These are phyloP conservation scores for Allobates femoralis DNA, from an alignment of 2,797 vertebrate species.

Conservation along the genomic window DNA sequence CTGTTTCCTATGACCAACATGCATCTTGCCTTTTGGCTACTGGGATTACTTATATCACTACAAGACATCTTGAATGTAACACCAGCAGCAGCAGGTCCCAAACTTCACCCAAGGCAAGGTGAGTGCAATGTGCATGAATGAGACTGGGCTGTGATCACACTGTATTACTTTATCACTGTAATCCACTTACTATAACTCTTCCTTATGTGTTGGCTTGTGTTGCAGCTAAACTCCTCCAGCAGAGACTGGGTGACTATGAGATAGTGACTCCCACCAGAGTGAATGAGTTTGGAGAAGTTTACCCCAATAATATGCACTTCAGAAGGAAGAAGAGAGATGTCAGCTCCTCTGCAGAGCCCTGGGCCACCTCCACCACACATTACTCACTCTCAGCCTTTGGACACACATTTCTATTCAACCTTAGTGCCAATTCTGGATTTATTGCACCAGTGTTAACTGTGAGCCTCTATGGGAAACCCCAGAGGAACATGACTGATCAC, in stretches of 20 bases:
- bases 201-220: slow-evolving; percentile 58
- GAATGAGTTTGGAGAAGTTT: slow-evolving; percentile 88
- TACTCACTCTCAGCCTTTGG: slow-evolving; percentile 94
- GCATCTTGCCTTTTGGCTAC: slow-evolving; percentile 89
- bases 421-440: slow-evolving; percentile 92
- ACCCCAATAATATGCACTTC: slow-evolving; percentile 91
- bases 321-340: slow-evolving; percentile 89
- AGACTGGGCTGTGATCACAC: neutral
- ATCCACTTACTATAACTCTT: slow-evolving; percentile 33
- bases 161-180: neutral
- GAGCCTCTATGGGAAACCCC: slow-evolving; percentile 85
- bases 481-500: slow-evolving; percentile 80
- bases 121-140: slow-evolving; percentile 66
- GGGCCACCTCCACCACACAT: slow-evolving; percentile 83
- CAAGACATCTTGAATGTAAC: slow-evolving; percentile 80
- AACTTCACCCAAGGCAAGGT: slow-evolving; percentile 87
- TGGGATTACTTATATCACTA: slow-evolving; percentile 82
- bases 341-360: slow-evolving; percentile 76
- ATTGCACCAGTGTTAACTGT: slow-evolving; percentile 95
- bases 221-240: slow-evolving; percentile 82
- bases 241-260: slow-evolving; percentile 85
- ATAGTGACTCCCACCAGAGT: slow-evolving; percentile 92
- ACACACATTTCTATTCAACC: slow-evolving; percentile 91
- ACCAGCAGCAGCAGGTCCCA: slow-evolving; percentile 73
- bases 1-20: slow-evolving; percentile 80